A percentile compares a stretch with the other conserved stretches of the same genome.
Evolutionary conservation across 1,140 invertebrate species (phyloP).

Genomic region (Branchinecta lynchi): DNA sequence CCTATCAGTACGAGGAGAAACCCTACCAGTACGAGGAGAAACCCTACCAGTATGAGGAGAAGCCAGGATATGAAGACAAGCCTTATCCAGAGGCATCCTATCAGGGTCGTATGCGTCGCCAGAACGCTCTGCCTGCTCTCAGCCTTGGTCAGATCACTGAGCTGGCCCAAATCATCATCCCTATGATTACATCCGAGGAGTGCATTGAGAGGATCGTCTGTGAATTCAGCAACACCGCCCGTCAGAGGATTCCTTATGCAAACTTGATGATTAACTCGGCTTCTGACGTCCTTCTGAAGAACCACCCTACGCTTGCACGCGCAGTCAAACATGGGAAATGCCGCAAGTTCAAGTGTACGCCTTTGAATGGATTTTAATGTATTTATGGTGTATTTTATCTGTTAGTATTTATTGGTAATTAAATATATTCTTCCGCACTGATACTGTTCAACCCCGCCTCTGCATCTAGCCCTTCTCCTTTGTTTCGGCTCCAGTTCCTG

Average conservation of each 20-base stretch:
- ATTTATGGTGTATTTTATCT: neutral
- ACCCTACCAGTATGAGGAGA: neutral
- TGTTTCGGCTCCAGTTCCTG: no score
- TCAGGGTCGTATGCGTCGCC: neutral
- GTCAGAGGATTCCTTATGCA: neutral
- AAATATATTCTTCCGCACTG: no score
- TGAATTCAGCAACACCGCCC: neutral
- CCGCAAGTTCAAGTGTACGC: slow-evolving; percentile 31
- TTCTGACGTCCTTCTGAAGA: neutral
- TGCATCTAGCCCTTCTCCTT: no score
- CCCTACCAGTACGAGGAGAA: neutral
- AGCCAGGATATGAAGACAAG: neutral
- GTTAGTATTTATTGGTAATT: no score
- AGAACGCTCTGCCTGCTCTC: neutral
- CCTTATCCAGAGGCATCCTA: neutral
- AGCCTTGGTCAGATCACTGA: neutral
- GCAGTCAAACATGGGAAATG: slow-evolving; percentile 32
- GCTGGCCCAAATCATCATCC: neutral
- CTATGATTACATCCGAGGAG: neutral
- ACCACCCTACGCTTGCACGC: slow-evolving; percentile 13
- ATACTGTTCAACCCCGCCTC: no score
- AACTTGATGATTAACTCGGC: neutral
- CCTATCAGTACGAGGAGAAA: neutral
- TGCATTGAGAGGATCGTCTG: neutral
- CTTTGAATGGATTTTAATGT: slow-evolving; percentile 21